phyloP scores from a whole-genome alignment of 2,113 vertebrate species.

The Phyllostomus hastatus region DNA sequence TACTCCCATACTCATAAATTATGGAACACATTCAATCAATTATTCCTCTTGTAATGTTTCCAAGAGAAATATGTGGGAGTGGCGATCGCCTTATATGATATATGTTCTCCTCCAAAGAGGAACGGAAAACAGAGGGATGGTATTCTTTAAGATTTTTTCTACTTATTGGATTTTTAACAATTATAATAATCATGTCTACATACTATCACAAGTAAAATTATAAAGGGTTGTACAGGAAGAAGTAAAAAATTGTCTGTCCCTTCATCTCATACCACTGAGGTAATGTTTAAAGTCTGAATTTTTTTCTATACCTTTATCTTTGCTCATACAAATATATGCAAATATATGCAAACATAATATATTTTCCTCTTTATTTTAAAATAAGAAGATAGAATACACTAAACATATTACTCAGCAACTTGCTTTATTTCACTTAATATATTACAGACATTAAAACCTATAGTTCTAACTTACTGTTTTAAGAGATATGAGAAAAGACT shows the following conservation, averaged over 20 bases:
- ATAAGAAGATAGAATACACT: background rate
- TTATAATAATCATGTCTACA: background rate
- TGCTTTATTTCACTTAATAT: conserved; percentile 9
- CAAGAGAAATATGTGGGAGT: background rate
- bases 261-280: background rate
- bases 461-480: background rate
- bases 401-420: background rate
- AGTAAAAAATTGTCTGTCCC: background rate
- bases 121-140: background rate
- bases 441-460: background rate
- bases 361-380: background rate
- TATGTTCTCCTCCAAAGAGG: background rate
- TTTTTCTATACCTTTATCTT: background rate
- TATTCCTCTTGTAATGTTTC: background rate
- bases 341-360: background rate
- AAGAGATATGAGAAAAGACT: background rate
- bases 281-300: background rate
- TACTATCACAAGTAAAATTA: background rate
- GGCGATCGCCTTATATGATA: background rate
- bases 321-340: background rate
- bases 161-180: background rate
- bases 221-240: background rate
- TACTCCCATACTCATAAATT: background rate
- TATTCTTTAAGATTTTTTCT: background rate
- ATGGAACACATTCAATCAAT: background rate